Percentiles rank a stretch among this genome's conserved stretches.
These are phyloP conservation scores for Sternotherus odoratus DNA, from an alignment of 2,797 vertebrate genomes.

Conservation along the genomic window DNA sequence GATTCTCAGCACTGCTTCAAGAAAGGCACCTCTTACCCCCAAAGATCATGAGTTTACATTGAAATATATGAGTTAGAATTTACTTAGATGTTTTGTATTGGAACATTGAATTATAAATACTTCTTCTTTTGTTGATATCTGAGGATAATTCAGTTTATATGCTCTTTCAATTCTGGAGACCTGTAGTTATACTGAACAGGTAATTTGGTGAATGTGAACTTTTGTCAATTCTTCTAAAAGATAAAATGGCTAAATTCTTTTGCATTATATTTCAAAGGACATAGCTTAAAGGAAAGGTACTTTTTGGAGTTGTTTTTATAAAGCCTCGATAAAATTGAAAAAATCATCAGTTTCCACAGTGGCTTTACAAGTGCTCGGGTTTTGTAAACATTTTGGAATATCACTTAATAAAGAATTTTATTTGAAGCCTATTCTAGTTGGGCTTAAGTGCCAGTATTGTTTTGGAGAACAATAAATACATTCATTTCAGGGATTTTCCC, in stretches of 20 bases:
- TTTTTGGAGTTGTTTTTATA: not conserved
- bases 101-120: not conserved
- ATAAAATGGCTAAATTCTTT: not conserved
- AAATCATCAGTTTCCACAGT: not conserved
- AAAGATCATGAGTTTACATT: not conserved
- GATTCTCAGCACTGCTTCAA: conserved; percentile 24
- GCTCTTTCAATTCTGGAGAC: not conserved
- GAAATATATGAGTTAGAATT: not conserved
- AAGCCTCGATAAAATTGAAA: conserved; percentile 31
- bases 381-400: conserved; percentile 50
- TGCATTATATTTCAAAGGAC: not conserved
- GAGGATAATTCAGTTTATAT: not conserved
- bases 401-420: conserved; percentile 27
- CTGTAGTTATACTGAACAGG: not conserved
- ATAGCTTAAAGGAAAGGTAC: not conserved
- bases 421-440: conserved; percentile 16
- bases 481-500: conserved; percentile 22
- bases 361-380: not conserved
- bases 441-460: conserved; percentile 45
- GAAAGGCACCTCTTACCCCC: not conserved
- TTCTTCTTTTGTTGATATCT: not conserved
- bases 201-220: not conserved
- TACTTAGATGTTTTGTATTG: not conserved
- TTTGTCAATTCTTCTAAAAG: not conserved
- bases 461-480: conserved; percentile 21